Evolutionary conservation across 1,140 invertebrate species (phyloP), one percentile per base, ranked within the genome.

Genomic region (Phthorimaea operculella): DNA sequence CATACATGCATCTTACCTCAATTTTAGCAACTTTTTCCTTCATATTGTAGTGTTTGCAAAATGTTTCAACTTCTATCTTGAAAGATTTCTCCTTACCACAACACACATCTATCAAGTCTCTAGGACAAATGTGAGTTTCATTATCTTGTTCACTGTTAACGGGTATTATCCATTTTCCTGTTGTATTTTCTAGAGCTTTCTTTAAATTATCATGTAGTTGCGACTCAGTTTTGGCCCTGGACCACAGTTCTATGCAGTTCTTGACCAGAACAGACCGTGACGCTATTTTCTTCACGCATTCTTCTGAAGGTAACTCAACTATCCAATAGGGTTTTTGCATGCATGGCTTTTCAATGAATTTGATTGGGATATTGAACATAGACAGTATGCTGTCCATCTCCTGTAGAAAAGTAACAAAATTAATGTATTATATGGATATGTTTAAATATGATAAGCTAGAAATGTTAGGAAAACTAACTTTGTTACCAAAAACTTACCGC

Each of bases 61-160:
- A 97, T 7, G 92, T 92, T 83, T 97, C 95, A 11, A 97, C 93
- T 60, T 90, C 88, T n/a, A 97, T 89, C 87, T 92, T 93, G 70
- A 95, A 96, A 8, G 91, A 90, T 60, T 86, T 87, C 1, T 90
- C 74, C 16, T 73, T 54, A 17, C 77, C 64, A 59, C 89, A 87
- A 73, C 90, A 89, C 6, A 80, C 68, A 34, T 87, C 70, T 47
- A 90, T 83, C 53, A 89, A 69, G 52, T 87, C 70, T 54, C 76
- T 65, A 1, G 89, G 86, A 59, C 83, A 86, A 17, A 81, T 57
- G 60, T 79, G 59, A 28, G 51, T 55, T 51, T 71, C 59, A 57
- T 53, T 66, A 6, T 33, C 56, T 28, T 28, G 52, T 15, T 54
- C 60, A 8, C 39, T 14, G 3, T 21, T 52, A 42, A 68, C 63